Evolutionary conservation across 2,797 vertebrate genomes (phyloP).

Genomic region (Siniperca obscura): DNA sequence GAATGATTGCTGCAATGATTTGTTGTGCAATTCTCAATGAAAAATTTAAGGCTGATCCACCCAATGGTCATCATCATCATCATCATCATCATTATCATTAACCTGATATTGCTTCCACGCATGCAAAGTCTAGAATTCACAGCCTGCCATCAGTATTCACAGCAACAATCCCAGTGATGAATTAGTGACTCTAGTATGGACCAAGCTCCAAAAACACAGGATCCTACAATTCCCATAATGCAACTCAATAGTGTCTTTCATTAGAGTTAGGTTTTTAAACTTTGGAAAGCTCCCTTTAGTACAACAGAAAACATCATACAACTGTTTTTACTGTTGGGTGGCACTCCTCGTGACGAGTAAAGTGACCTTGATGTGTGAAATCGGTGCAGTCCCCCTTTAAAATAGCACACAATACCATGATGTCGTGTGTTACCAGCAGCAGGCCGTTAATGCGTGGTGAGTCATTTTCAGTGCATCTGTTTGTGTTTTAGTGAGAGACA

Average conservation of each 20-base stretch:
- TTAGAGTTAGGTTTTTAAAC: too few relatives aligned
- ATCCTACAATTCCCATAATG: background rate
- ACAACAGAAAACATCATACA: background rate
- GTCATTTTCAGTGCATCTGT: constrained; percentile 20
- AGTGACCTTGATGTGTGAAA: background rate
- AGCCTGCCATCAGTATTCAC: constrained; percentile 23
- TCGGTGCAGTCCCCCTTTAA: background rate
- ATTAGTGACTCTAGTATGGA: background rate
- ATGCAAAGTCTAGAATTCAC: constrained; percentile 39
- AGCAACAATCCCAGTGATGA: constrained; percentile 21
- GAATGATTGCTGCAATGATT: constrained; percentile 33
- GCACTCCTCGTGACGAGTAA: background rate
- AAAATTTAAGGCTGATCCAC: constrained; percentile 36
- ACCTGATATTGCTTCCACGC: constrained; percentile 20
- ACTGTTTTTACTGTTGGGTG: background rate
- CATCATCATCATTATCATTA: constrained; percentile 46
- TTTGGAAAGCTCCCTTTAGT: too few relatives aligned
- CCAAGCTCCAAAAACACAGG: background rate
- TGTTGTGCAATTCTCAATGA: constrained; percentile 32
- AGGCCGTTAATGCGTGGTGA: background rate
- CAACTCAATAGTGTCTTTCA: background rate
- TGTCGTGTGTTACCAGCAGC: constrained; percentile 13
- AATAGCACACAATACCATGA: background rate
- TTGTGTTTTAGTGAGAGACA: constrained; percentile 16
- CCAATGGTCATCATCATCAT: constrained; percentile 34